Base-by-base conservation (phyloP, 1,140 invertebrate genomes). In the Orius insidiosus region DNA sequence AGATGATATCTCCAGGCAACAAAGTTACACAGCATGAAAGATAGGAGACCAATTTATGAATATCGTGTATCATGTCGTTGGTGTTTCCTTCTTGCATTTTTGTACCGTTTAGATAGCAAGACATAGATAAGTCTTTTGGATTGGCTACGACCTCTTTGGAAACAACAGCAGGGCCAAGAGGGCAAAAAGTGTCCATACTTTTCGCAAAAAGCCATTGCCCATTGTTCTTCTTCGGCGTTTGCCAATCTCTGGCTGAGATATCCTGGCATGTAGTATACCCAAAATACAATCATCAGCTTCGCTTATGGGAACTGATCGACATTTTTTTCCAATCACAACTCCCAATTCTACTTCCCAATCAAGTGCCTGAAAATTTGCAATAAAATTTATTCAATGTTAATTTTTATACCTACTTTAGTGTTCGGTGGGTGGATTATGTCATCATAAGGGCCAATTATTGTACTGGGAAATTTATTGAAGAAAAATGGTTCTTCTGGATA, bases 271-370 rank as follows among this genome's bases (percentile, higher is more conserved):
- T 69, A 1, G 81, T 86, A 54, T 86, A 92, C 0, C 88, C 88
- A 56, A 87, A 1, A 92, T 75, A 57, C 80, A 74, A 11, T 85
- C 70, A 52, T 79, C 71, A 0, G 81, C 85, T 31, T 82, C 61
- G 1, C 74, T 66, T 39, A 72, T 71, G 31, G 69, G 63, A 18
- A 90, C 72, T 38, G 71, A 64, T 54, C 78, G 78, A 6, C 76
- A 79, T 53, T 68, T 70, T 61, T 80, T 85, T 13, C 87, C 85
- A 52, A 94, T 87, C 1, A 92, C 75, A 44, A 90, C 76, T 0
- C 75, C 79, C 32, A 93, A 58, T 58, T 93, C 87, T 0, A 86
- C 84, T 66, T 92, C 87, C 80, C 82, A 92, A 60, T 92, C 87
- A 4, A 90, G 70, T 68, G 80, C 76, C 45, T 50, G 33, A 14